Evolutionary conservation across 1,140 invertebrate species (phyloP).

Genomic region (Octopus sinensis): DNA sequence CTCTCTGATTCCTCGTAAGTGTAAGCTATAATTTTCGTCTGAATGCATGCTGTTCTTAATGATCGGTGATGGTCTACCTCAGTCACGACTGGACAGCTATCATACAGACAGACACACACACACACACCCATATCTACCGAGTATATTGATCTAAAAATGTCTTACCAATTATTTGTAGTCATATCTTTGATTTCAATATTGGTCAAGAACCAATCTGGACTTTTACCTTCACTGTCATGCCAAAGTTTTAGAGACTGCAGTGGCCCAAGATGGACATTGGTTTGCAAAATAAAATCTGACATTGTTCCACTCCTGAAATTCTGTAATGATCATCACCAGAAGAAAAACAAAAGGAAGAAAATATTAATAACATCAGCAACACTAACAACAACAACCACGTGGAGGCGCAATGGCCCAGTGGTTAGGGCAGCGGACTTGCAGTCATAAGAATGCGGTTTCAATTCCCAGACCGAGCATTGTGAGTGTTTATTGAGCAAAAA

Average conservation of each 20-base stretch:
- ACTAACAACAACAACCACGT: no score
- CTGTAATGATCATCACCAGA: constrained; percentile 20
- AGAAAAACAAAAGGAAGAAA: background rate
- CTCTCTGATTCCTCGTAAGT: no score
- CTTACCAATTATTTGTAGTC: constrained; percentile 50
- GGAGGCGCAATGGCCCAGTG: no score
- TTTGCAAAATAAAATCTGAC: constrained; percentile 51
- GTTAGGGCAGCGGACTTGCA: background rate
- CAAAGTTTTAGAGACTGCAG: constrained; percentile 59
- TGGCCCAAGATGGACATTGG: constrained; percentile 54
- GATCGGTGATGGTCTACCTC: no score
- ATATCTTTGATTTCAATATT: constrained; percentile 59
- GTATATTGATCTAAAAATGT: background rate
- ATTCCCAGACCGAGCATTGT: background rate
- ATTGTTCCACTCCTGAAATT: constrained; percentile 35
- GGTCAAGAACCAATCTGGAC: constrained; percentile 59
- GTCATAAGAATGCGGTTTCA: background rate
- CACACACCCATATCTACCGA: background rate
- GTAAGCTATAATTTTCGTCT: no score
- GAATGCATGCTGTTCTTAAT: no score
- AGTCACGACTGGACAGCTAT: no score
- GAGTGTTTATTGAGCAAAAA: no score
- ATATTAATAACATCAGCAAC: background rate
- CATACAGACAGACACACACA: background rate
- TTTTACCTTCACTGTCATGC: constrained; percentile 59